Evolutionary conservation across 2,797 vertebrate species (phyloP).

Genomic region (Sternotherus odoratus): DNA sequence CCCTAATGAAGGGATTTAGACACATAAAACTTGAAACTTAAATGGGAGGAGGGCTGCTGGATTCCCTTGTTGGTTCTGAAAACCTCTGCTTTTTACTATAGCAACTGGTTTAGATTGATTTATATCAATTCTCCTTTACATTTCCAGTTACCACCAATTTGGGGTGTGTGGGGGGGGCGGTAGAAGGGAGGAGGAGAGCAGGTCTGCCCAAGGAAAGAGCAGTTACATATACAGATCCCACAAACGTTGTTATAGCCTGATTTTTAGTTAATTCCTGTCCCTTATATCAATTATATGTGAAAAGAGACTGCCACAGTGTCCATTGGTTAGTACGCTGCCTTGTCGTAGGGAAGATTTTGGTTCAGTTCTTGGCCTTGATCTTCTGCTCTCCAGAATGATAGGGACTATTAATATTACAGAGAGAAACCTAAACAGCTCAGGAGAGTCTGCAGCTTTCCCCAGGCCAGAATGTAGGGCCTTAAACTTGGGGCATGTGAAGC

Average conservation of each 20-base stretch:
- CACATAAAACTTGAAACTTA: neutral
- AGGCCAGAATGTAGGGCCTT: neutral
- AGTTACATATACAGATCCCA: neutral
- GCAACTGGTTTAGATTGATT: neutral
- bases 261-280: neutral
- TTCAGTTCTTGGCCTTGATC: neutral
- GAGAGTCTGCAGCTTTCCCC: neutral
- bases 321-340: neutral
- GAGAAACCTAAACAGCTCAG: neutral
- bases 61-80: neutral
- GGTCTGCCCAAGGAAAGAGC: neutral
- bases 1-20: neutral
- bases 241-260: neutral
- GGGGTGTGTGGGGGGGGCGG: too few species aligned
- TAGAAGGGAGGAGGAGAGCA: rapidly evolving
- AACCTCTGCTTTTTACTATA: neutral
- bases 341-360: neutral
- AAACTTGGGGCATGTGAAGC: neutral
- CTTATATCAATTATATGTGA: neutral
- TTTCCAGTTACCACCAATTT: neutral
- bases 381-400: neutral
- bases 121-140: neutral
- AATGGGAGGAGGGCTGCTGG: neutral
- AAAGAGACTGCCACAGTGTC: neutral
- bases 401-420: neutral